Conservation (phyloP, 1,140 invertebrate species). For the Orius laevigatus region DNA sequence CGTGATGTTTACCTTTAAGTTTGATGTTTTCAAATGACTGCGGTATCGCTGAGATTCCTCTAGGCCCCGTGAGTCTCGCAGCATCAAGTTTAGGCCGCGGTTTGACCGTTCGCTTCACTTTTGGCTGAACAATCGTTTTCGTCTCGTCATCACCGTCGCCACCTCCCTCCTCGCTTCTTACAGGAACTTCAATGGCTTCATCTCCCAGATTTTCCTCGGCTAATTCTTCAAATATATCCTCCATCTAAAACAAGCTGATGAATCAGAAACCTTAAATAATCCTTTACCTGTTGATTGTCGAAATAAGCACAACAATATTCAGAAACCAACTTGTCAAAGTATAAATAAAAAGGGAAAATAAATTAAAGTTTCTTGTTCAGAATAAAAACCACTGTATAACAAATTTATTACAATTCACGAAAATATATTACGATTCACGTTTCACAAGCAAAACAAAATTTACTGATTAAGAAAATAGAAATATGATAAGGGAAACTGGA, state of each 20-base stretch:
- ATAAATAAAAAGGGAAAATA: no score
- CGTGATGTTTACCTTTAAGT: conserved; percentile 68
- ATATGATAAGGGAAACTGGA: no score
- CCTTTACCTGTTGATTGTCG: no score
- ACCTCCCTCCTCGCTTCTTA: background rate
- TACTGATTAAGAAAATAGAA: no score
- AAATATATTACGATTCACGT: no score
- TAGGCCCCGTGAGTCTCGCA: background rate
- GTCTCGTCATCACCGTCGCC: background rate
- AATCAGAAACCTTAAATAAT: no score
- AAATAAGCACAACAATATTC: no score
- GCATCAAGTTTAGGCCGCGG: conserved; percentile 3
- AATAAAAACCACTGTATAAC: no score
- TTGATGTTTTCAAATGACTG: conserved; percentile 64
- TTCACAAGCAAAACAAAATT: no score
- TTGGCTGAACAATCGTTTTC: conserved; percentile 2
- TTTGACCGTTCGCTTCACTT: background rate
- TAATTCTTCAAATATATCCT: conserved; percentile 4
- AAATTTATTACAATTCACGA: no score
- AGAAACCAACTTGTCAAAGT: no score
- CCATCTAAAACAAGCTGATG: background rate
- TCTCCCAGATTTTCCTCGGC: background rate
- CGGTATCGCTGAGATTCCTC: background rate
- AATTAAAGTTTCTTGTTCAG: no score
- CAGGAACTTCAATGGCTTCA: background rate